Percentiles rank a stretch among this genome's conserved stretches.
Conservation (phyloP, 1,140 invertebrate species). For the Zaprionus davidi region DNA sequence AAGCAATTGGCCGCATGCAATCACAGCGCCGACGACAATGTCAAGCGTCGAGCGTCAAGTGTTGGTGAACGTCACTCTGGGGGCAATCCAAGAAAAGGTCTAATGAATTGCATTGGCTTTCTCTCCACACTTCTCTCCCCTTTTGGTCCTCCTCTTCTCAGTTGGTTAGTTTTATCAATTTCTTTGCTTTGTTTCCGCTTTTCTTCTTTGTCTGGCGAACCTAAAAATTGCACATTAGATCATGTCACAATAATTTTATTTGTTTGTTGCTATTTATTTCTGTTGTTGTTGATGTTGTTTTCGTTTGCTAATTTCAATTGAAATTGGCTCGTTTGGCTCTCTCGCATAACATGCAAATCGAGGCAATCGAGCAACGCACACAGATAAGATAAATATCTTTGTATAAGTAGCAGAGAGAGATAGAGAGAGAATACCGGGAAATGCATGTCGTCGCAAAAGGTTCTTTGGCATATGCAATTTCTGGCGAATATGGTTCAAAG, state of each 20-base stretch:
- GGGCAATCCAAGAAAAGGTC: conserved; percentile 39
- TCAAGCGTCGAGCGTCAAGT: conserved; percentile 51
- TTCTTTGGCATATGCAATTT: conserved; percentile 8
- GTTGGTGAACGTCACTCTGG: conserved; percentile 2
- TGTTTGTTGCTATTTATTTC: conserved; percentile 30
- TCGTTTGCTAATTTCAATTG: conserved; percentile 37
- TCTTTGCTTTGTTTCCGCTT: conserved; percentile 56
- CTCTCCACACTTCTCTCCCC: not conserved
- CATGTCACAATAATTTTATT: conserved; percentile 77
- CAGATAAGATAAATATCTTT: not conserved
- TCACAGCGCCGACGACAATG: conserved; percentile 38
- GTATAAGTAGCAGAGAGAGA: not conserved
- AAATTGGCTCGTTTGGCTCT: conserved; percentile 18
- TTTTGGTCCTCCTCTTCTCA: conserved; percentile 11
- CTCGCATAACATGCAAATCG: conserved; percentile 11
- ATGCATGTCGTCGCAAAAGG: conserved; percentile 17
- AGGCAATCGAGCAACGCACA: conserved; percentile 1
- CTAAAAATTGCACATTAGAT: conserved; percentile 80
- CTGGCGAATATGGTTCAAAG: not conserved
- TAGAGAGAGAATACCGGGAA: conserved; percentile 26
- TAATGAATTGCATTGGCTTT: conserved; percentile 66
- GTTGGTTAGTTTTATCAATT: conserved; percentile 28
- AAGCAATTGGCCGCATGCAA: conserved; percentile 20
- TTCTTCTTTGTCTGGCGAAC: conserved; percentile 15
- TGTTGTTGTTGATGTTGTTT: conserved; percentile 5